Percentiles rank a stretch among this genome's conserved stretches.
phyloP scores from a whole-genome alignment of 2,888 invertebrate genomes.

The Amaurobius ferox region DNA sequence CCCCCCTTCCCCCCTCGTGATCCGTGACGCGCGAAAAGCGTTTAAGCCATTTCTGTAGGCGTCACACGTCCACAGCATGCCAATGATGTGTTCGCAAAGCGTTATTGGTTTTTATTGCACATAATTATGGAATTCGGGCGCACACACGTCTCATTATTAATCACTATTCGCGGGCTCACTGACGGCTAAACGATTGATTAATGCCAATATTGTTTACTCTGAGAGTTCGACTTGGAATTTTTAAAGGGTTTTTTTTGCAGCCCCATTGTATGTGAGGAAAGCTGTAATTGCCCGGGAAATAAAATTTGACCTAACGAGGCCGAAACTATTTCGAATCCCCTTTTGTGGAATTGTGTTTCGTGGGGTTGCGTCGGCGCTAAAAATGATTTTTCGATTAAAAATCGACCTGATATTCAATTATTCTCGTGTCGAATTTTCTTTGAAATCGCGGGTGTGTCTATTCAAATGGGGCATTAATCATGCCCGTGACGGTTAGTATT shows the following conservation, averaged over 20 bases:
- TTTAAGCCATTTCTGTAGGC: slow-evolving; percentile 9
- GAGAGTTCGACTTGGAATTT: slow-evolving; percentile 1
- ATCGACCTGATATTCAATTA: too few species aligned
- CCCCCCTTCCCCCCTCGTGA: too few species aligned
- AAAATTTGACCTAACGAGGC: not conserved
- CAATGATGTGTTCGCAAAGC: not conserved
- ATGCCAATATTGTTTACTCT: slow-evolving; percentile 12
- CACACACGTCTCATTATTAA: slow-evolving; percentile 7
- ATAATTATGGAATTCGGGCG: slow-evolving; percentile 9
- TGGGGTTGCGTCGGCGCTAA: too few species aligned
- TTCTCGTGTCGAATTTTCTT: too few species aligned
- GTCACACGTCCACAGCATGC: not conserved
- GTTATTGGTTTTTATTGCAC: slow-evolving; percentile 16
- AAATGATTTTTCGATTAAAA: too few species aligned
- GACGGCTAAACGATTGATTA: not conserved
- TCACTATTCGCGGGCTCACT: not conserved
- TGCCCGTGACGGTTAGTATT: too few species aligned
- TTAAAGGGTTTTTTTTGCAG: not conserved
- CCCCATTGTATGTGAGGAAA: not conserved
- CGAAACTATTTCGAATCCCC: too few species aligned
- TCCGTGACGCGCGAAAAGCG: not conserved
- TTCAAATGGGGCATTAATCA: too few species aligned
- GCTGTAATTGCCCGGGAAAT: not conserved
- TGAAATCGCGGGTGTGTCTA: too few species aligned
- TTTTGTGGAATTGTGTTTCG: too few species aligned